Evolutionary conservation across 2,113 vertebrate species (phyloP).

Genomic region (Natator depressus): DNA sequence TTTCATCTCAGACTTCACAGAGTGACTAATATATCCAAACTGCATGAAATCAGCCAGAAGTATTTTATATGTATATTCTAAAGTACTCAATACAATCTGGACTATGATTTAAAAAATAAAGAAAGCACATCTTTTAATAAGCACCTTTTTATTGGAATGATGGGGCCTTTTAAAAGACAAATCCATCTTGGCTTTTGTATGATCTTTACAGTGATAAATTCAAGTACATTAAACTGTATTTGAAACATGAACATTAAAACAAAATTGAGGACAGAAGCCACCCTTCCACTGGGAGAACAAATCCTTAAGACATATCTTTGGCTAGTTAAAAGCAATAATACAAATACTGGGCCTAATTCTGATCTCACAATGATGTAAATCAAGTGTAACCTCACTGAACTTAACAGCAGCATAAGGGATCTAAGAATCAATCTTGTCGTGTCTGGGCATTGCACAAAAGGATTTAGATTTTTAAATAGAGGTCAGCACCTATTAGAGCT

Average conservation of each 20-base stretch:
- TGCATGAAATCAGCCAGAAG: constrained; percentile 6
- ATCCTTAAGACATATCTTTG: neutral
- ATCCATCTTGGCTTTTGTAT: too few species aligned
- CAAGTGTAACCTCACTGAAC: neutral
- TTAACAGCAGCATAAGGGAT: neutral
- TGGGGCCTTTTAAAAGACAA: neutral
- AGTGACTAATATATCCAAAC: constrained; percentile 27
- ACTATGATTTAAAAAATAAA: constrained; percentile 40
- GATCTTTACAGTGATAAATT: neutral
- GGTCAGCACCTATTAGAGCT: neutral
- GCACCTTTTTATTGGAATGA: constrained; percentile 20
- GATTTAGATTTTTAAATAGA: constrained; percentile 24
- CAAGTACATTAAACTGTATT: constrained; percentile 27
- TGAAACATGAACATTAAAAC: constrained; percentile 36
- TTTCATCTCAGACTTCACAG: constrained; percentile 53
- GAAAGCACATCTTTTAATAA: neutral
- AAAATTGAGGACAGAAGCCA: neutral
- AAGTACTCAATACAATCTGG: constrained; percentile 49
- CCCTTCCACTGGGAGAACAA: neutral
- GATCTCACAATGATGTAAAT: neutral
- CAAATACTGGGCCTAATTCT: neutral
- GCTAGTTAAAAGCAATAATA: neutral
- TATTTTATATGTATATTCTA: constrained; percentile 15
- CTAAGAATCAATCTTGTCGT: neutral
- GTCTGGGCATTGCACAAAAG: neutral